phyloP scores from a whole-genome alignment of 2,797 vertebrate genomes.

The Acomys russatus region DNA sequence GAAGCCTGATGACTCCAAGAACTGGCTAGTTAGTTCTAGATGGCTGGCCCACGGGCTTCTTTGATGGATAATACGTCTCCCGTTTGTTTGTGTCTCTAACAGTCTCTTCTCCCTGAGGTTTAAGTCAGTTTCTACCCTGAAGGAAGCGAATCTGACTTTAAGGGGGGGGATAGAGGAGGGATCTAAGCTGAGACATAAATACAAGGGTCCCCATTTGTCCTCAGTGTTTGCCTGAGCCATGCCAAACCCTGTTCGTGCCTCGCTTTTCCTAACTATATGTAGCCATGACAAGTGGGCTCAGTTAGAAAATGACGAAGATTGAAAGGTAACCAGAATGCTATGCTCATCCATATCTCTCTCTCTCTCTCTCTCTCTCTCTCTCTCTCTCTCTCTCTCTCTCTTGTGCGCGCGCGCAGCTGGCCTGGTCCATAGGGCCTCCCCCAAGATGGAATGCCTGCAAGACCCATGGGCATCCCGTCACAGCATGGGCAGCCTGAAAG shows the following conservation, averaged over 20 bases:
- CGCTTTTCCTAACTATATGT: not conserved
- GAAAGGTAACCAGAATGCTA: not conserved
- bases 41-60: rapidly evolving
- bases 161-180: not conserved
- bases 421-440: not conserved
- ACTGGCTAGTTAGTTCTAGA: no score
- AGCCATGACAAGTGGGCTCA: not conserved
- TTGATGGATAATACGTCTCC: not conserved
- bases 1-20: not conserved
- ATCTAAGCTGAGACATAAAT: not conserved
- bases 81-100: not conserved
- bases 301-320: not conserved
- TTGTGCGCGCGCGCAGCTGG: no score
- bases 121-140: not conserved
- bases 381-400: not conserved
- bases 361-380: not conserved
- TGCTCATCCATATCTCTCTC: not conserved
- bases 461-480: no score
- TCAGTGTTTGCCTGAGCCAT: not conserved
- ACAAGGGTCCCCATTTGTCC: no score
- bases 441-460: not conserved
- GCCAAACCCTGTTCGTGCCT: not conserved
- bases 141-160: not conserved
- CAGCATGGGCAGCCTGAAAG: not conserved
- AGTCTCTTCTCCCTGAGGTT: not conserved